These are phyloP conservation scores for Drosophila parabipectinata DNA, from an alignment of 1,140 invertebrate genomes.

Conservation along the genomic window DNA sequence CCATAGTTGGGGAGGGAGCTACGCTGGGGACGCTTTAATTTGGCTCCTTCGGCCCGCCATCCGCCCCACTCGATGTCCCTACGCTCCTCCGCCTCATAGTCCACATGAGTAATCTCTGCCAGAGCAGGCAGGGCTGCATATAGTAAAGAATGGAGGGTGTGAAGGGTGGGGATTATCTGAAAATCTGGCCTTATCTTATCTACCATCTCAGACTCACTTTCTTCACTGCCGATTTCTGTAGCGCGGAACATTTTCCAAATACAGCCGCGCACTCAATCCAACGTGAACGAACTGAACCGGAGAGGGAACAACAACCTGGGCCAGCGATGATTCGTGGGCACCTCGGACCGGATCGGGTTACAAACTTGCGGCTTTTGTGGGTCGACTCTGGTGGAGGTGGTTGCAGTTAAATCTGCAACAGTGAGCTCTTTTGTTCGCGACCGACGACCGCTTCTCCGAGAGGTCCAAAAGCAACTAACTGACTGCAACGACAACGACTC, in stretches of 20 bases:
- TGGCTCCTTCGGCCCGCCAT: constrained; percentile 31
- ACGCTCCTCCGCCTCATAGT: constrained; percentile 11
- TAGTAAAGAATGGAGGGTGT: not conserved
- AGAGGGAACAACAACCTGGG: constrained; percentile 15
- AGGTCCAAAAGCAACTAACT: constrained; percentile 50
- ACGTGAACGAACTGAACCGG: constrained; percentile 34
- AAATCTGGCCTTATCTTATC: constrained; percentile 34
- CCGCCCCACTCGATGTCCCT: constrained; percentile 9
- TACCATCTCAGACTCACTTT: constrained; percentile 67
- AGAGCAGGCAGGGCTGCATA: constrained; percentile 67
- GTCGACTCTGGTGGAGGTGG: constrained; percentile 25
- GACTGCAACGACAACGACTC: not conserved
- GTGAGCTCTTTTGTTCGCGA: constrained; percentile 37
- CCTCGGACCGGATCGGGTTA: constrained; percentile 46
- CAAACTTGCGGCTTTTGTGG: constrained; percentile 69
- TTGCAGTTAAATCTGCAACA: constrained; percentile 39
- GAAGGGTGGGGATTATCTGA: constrained; percentile 7
- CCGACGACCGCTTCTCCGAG: constrained; percentile 43
- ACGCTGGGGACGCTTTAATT: constrained; percentile 40
- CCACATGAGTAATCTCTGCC: constrained; percentile 53
- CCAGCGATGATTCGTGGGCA: constrained; percentile 31
- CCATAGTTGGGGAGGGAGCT: constrained; percentile 72
- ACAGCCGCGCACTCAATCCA: constrained; percentile 35
- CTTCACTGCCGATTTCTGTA: constrained; percentile 79
- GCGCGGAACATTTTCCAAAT: constrained; percentile 71